Evolutionary conservation across 1,140 invertebrate genomes (phyloP).

Genomic region (Diuraphis noxia): DNA sequence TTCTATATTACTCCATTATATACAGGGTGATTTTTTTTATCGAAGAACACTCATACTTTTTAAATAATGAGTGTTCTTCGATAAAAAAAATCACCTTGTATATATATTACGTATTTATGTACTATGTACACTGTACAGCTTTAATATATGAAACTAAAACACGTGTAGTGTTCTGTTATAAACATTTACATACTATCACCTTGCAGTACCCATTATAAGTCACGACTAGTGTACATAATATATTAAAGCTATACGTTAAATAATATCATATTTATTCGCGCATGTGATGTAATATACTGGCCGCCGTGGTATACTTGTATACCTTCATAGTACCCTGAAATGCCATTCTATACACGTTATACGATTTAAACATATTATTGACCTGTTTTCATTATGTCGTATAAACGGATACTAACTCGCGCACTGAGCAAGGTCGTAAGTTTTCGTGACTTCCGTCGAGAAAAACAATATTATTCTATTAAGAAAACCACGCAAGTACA

Average conservation of each 20-base stretch:
- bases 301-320: too few species aligned
- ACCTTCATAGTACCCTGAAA: neutral
- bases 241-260: neutral
- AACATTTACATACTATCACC: too few species aligned
- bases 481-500: neutral
- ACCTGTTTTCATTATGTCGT: neutral
- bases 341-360: too few species aligned
- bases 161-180: neutral
- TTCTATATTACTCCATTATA: too few species aligned
- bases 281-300: neutral
- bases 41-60: too few species aligned
- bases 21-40: too few species aligned
- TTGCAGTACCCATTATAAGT: neutral
- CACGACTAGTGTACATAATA: neutral
- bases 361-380: neutral
- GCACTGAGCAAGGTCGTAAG: neutral
- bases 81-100: too few species aligned
- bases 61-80: too few species aligned
- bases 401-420: neutral
- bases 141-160: neutral
- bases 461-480: neutral
- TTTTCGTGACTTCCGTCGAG: neutral
- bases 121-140: too few species aligned
- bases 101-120: too few species aligned
- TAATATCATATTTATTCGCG: neutral